These are phyloP conservation scores for Xylophagus ater DNA, from an alignment of 2,888 invertebrate species.

Conservation along the genomic window DNA sequence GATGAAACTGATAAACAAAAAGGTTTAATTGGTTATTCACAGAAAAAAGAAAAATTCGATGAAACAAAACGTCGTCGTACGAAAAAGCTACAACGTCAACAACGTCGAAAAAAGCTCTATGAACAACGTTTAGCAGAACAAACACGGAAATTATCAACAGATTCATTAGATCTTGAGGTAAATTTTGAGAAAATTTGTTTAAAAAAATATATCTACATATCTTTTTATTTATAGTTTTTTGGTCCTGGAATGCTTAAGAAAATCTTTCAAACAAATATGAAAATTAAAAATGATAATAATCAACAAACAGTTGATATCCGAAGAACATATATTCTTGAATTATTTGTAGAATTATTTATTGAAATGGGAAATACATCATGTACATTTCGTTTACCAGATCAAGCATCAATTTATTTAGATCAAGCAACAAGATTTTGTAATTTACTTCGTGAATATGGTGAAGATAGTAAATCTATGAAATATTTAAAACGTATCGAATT, in stretches of 20 bases:
- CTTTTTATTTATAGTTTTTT: constrained; percentile 21
- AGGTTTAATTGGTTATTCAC: constrained; percentile 41
- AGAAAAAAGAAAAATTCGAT: constrained; percentile 42
- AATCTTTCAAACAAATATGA: constrained; percentile 4
- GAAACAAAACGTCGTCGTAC: constrained; percentile 44
- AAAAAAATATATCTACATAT: constrained; percentile 4
- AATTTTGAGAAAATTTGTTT: constrained; percentile 18
- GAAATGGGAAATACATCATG: constrained; percentile 56
- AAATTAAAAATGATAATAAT: constrained; percentile 24
- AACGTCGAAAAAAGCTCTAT: too few species aligned
- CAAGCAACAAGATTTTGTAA: constrained; percentile 57
- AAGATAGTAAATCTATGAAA: constrained; percentile 44
- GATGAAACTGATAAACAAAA: constrained; percentile 38
- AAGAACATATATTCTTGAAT: constrained; percentile 51
- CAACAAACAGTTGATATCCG: constrained; percentile 46
- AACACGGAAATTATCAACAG: constrained; percentile 34
- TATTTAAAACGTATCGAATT: constrained; percentile 47
- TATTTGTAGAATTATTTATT: constrained; percentile 61
- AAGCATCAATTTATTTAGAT: constrained; percentile 55
- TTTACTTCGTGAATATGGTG: constrained; percentile 47
- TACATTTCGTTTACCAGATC: constrained; percentile 47
- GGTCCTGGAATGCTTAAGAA: constrained; percentile 21
- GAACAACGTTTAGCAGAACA: too few species aligned
- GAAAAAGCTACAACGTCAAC: constrained; percentile 28
- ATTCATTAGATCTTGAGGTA: constrained; percentile 48